A percentile compares a stretch with the other conserved stretches of the same genome.
Evolutionary conservation across 2,113 vertebrate species (phyloP).

Genomic region (Daphoenositta chrysoptera): DNA sequence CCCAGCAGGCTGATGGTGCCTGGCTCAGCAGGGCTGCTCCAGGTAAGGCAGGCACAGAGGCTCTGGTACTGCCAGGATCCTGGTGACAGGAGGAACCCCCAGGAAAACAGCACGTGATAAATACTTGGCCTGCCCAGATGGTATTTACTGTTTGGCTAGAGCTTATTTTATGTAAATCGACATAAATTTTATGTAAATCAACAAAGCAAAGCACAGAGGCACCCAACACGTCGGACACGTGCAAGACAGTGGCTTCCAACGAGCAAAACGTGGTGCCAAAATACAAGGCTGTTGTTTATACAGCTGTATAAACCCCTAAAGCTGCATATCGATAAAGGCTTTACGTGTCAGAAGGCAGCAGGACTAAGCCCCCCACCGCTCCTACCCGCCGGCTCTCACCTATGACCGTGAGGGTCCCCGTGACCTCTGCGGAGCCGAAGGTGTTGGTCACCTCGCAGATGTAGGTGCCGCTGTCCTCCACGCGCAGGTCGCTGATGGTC

Average conservation of each 20-base stretch:
- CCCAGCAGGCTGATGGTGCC: not conserved
- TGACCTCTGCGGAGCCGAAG: slow-evolving; percentile 94
- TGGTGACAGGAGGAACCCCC: not conserved
- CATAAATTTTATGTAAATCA: not conserved
- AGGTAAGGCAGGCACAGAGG: not conserved
- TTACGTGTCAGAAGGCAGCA: not conserved
- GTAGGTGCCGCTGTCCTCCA: slow-evolving; percentile 95
- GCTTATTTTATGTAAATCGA: slow-evolving; percentile 7
- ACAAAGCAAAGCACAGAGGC: not conserved
- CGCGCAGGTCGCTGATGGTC: slow-evolving; percentile 86
- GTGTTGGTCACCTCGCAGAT: slow-evolving; percentile 98
- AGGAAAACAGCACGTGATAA: not conserved
- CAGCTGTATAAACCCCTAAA: not conserved
- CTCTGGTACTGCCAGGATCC: not conserved
- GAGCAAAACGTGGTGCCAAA: not conserved
- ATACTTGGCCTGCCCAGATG: not conserved
- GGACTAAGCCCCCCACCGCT: not conserved
- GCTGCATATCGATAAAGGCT: not conserved
- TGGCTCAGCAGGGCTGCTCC: accelerated
- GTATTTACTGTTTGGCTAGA: slow-evolving; percentile 7
- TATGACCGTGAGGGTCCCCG: slow-evolving; percentile 88
- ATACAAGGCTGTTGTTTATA: not conserved
- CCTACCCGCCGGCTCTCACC: slow-evolving; percentile 67
- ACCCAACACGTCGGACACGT: not conserved
- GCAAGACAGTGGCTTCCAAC: not conserved